Conservation (phyloP, 1,140 invertebrate species). For the Galendromus occidentalis region DNA sequence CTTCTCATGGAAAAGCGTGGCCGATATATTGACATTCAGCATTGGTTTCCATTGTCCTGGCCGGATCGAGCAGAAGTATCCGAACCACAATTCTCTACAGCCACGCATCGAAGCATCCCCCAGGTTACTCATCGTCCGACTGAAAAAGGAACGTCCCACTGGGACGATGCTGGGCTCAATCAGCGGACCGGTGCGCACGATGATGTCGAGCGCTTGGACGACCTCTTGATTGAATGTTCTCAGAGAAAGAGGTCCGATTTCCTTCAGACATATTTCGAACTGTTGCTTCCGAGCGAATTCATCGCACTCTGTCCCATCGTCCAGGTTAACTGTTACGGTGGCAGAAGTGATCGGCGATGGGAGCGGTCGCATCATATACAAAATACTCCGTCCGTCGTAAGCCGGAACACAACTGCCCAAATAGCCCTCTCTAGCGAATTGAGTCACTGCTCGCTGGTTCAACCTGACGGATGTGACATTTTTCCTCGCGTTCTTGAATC, state of each 20-base stretch:
- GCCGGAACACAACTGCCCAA: neutral
- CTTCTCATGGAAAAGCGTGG: constrained; percentile 16
- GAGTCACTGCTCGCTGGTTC: neutral
- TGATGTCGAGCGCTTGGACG: constrained; percentile 1
- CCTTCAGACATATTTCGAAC: neutral
- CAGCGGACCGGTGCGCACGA: neutral
- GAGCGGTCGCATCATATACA: neutral
- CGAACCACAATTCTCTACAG: constrained; percentile 18
- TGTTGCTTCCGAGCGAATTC: neutral
- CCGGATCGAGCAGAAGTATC: constrained; percentile 17
- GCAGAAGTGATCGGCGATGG: neutral
- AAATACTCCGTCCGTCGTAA: neutral
- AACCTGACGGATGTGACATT: neutral
- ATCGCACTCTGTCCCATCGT: neutral
- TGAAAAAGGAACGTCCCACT: neutral
- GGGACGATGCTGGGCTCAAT: neutral
- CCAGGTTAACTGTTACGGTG: neutral
- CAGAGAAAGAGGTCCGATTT: neutral
- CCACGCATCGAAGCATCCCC: constrained; percentile 12
- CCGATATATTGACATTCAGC: constrained; percentile 16
- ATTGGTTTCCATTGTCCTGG: constrained; percentile 18
- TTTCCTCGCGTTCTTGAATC: neutral
- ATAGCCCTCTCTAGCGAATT: neutral
- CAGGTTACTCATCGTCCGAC: neutral
- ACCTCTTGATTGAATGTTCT: neutral